Conservation (phyloP, 2,888 invertebrate genomes). For the Spodoptera littoralis region DNA sequence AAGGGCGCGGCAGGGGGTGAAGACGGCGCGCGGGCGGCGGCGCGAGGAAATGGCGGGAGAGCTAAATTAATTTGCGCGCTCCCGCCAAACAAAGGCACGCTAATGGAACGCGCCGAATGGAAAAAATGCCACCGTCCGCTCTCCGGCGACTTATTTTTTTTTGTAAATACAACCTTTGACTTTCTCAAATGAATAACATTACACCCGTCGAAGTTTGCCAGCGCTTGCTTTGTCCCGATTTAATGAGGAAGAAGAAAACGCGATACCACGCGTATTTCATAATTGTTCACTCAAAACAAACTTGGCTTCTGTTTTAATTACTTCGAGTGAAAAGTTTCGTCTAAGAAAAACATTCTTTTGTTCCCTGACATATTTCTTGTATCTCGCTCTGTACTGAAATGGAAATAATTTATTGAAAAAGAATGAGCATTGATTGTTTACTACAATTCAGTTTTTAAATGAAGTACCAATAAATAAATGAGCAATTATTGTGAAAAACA, state of each 20-base stretch:
- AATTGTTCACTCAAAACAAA: constrained; percentile 80
- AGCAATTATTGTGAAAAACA: too few species aligned
- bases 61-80: constrained; percentile 89
- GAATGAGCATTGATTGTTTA: constrained; percentile 1
- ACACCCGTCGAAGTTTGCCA: constrained; percentile 83
- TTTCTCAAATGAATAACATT: constrained; percentile 88
- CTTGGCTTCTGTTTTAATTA: constrained; percentile 76
- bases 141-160: constrained; percentile 86
- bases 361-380: constrained; percentile 53
- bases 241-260: constrained; percentile 82
- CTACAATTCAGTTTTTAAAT: background rate
- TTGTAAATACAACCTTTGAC: constrained; percentile 88
- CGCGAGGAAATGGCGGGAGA: constrained; percentile 88
- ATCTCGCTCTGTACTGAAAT: constrained; percentile 25
- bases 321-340: constrained; percentile 71
- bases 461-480: background rate
- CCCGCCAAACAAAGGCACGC: constrained; percentile 89
- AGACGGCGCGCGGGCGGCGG: constrained; percentile 72
- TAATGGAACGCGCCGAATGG: constrained; percentile 89
- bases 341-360: constrained; percentile 62
- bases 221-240: constrained; percentile 82
- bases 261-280: constrained; percentile 74
- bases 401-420: constrained; percentile 28
- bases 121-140: constrained; percentile 89
- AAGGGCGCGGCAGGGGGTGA: constrained; percentile 83